Conservation (phyloP, 2,797 vertebrate species). For the Dicrostonyx torquatus region DNA sequence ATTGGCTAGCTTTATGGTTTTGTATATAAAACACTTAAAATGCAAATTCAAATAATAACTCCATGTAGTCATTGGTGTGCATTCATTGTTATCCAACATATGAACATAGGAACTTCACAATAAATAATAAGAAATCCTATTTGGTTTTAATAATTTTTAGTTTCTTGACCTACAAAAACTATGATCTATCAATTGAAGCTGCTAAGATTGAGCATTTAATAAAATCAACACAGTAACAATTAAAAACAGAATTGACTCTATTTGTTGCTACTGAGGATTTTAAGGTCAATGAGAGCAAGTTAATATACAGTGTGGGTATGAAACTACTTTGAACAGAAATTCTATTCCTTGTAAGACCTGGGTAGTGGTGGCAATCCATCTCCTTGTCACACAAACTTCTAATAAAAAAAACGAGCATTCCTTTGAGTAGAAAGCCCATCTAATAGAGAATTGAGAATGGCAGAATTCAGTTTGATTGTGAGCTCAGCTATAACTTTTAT, state of each 20-base stretch:
- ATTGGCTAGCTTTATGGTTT: slow-evolving; percentile 45
- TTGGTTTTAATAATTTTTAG: background rate
- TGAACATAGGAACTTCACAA: slow-evolving; percentile 25
- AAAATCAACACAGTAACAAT: background rate
- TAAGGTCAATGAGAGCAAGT: background rate
- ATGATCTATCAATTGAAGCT: background rate
- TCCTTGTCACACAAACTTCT: background rate
- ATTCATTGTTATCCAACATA: background rate
- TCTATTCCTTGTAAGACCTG: background rate
- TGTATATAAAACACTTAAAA: slow-evolving; percentile 64
- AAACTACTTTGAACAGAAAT: background rate
- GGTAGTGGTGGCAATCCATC: background rate
- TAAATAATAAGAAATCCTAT: background rate
- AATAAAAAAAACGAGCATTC: background rate
- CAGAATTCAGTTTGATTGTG: background rate
- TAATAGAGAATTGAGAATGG: background rate
- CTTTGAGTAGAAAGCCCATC: background rate
- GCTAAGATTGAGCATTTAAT: background rate
- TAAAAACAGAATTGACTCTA: background rate
- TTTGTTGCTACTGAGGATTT: background rate
- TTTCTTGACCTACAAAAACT: slow-evolving; percentile 31
- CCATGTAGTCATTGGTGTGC: background rate
- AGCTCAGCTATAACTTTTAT: background rate
- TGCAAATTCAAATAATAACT: slow-evolving; percentile 68
- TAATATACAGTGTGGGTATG: background rate